Evolutionary conservation across 2,113 vertebrate genomes (phyloP).

Genomic region (Dromiciops gliroides): DNA sequence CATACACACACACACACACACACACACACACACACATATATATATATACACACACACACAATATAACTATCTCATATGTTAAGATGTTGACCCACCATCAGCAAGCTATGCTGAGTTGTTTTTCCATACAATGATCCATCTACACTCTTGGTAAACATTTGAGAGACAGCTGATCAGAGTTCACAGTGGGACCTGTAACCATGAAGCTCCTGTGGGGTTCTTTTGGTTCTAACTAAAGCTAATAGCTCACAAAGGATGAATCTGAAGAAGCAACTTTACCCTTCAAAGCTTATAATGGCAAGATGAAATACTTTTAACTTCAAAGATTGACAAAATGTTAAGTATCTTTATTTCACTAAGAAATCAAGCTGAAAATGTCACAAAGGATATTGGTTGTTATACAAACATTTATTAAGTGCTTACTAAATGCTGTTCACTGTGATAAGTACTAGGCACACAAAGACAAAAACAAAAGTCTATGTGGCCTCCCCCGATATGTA

Average conservation of each 20-base stretch:
- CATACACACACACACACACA: too few relatives aligned
- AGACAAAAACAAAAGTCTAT: neutral
- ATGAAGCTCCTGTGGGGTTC: neutral
- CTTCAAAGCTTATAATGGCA: neutral
- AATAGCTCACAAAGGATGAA: neutral
- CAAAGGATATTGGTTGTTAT: neutral
- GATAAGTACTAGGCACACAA: neutral
- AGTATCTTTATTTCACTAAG: neutral
- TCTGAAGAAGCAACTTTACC: neutral
- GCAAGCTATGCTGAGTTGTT: neutral
- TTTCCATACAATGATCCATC: neutral
- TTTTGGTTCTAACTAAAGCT: constrained; percentile 18
- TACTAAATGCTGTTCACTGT: neutral
- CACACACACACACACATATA: too few relatives aligned
- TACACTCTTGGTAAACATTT: neutral
- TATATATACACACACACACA: too few relatives aligned
- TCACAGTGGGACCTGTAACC: neutral
- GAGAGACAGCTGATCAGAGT: neutral
- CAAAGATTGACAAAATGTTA: neutral
- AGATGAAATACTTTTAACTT: neutral
- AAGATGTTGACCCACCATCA: neutral
- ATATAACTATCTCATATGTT: neutral
- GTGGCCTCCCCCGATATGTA: too few relatives aligned
- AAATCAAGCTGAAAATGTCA: neutral
- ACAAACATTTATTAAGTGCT: neutral